Percentiles rank a stretch among this genome's conserved stretches.
phyloP scores from a whole-genome alignment of 2,797 vertebrate species.

The Labeo calbasu region DNA sequence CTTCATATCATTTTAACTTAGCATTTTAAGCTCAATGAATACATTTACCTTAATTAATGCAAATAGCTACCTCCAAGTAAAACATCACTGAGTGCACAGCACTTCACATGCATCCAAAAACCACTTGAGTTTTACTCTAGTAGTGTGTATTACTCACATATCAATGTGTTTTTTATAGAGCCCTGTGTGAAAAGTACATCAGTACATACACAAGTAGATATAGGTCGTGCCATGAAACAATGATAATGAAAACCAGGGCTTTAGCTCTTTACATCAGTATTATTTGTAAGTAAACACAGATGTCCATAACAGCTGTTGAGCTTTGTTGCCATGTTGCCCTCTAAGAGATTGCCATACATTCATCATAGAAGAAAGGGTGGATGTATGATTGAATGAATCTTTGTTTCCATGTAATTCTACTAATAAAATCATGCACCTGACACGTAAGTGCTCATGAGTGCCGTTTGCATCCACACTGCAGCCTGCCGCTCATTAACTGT shows the following conservation, averaged over 20 bases:
- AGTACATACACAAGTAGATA: not conserved
- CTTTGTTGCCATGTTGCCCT: not conserved
- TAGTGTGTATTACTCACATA: not conserved
- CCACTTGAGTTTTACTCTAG: not conserved
- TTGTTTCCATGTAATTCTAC: slow-evolving; percentile 9
- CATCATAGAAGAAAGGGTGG: slow-evolving; percentile 2
- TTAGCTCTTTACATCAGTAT: not conserved
- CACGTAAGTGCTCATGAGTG: slow-evolving; percentile 41
- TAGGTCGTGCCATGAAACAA: not conserved
- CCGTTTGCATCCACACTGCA: slow-evolving; percentile 36
- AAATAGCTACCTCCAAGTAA: not conserved
- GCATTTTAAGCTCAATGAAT: not conserved
- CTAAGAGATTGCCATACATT: not conserved
- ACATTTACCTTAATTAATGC: slow-evolving; percentile 14
- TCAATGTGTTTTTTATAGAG: not conserved
- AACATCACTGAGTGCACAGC: not conserved
- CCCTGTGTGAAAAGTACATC: not conserved
- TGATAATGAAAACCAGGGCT: slow-evolving; percentile 7
- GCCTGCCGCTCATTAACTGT: slow-evolving; percentile 36
- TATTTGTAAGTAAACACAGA: slow-evolving; percentile 25
- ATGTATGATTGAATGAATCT: slow-evolving; percentile 4
- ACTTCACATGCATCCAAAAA: not conserved
- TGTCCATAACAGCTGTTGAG: not conserved
- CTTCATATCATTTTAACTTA: not conserved
- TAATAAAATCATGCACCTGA: slow-evolving; percentile 42